phyloP scores from a whole-genome alignment of 2,888 invertebrate genomes.

The Oscheius sp. region DNA sequence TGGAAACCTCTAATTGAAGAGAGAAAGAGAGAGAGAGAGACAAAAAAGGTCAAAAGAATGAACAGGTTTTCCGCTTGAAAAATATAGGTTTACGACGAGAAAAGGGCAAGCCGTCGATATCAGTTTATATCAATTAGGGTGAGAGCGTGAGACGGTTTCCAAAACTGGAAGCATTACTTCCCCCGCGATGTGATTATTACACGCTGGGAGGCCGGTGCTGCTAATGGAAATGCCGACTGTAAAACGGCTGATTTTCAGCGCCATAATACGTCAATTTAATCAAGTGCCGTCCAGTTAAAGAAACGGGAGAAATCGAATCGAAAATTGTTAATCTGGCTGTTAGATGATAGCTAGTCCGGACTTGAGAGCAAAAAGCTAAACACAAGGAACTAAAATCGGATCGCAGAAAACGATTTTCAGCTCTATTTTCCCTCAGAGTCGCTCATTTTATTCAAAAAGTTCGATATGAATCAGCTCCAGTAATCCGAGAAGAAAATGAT shows the following conservation, averaged over 20 bases:
- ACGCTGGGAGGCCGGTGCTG: neutral
- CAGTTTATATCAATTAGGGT: constrained; percentile 26
- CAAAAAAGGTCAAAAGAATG: neutral
- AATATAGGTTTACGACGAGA: neutral
- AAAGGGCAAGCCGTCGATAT: constrained; percentile 13
- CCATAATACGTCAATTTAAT: neutral
- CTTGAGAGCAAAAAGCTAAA: too few relatives aligned
- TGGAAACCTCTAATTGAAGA: neutral
- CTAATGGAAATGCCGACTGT: constrained; percentile 11
- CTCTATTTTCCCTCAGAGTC: too few relatives aligned
- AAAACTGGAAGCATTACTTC: constrained; percentile 26
- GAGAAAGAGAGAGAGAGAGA: neutral
- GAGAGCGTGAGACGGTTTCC: constrained; percentile 7
- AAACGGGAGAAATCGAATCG: too few relatives aligned
- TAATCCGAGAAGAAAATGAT: too few relatives aligned
- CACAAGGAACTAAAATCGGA: too few relatives aligned
- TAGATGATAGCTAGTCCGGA: too few relatives aligned
- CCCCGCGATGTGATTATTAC: constrained; percentile 27
- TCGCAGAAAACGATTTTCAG: too few relatives aligned
- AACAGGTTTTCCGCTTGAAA: neutral
- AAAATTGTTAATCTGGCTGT: too few relatives aligned
- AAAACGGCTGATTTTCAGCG: neutral
- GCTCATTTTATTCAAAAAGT: too few relatives aligned
- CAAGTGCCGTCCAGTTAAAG: neutral
- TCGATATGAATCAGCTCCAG: too few relatives aligned